phyloP scores from a whole-genome alignment of 1,140 invertebrate genomes.

The Lepeophtheirus salmonis region DNA sequence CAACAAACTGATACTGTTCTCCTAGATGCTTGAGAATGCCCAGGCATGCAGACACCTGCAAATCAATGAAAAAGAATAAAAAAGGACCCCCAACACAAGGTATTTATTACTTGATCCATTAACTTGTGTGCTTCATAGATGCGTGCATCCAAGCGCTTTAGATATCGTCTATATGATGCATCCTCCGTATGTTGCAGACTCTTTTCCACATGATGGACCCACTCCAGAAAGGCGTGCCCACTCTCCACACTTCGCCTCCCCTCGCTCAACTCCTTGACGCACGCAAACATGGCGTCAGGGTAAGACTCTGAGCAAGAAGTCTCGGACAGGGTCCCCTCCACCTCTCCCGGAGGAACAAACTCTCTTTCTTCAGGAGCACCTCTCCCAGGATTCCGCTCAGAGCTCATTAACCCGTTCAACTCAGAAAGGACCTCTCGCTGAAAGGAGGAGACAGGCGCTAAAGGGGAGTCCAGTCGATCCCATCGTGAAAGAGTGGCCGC shows the following conservation, averaged over 20 bases:
- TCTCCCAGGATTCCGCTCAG: not conserved
- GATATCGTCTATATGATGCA: not conserved
- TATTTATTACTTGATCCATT: not conserved
- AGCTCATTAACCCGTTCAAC: not conserved
- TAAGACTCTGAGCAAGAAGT: not conserved
- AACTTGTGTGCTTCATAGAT: not conserved
- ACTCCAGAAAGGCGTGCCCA: constrained; percentile 8
- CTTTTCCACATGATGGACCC: constrained; percentile 1
- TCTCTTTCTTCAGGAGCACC: not conserved
- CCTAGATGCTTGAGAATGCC: not conserved
- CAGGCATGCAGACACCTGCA: not conserved
- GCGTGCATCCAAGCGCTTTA: not conserved
- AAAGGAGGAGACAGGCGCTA: not conserved
- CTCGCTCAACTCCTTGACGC: not conserved
- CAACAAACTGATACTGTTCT: constrained; percentile 33
- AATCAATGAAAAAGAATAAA: not conserved
- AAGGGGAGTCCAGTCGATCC: not conserved
- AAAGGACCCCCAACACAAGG: not conserved
- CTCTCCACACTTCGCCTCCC: not conserved
- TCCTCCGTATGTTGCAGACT: not conserved
- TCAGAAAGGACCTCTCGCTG: constrained; percentile 1
- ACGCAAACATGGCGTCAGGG: not conserved
- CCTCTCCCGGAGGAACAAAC: no score
- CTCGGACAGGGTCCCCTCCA: not conserved
- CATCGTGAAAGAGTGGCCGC: not conserved